These are phyloP conservation scores for Temnothorax nylanderi DNA, from an alignment of 1,140 invertebrate species.

Conservation along the genomic window DNA sequence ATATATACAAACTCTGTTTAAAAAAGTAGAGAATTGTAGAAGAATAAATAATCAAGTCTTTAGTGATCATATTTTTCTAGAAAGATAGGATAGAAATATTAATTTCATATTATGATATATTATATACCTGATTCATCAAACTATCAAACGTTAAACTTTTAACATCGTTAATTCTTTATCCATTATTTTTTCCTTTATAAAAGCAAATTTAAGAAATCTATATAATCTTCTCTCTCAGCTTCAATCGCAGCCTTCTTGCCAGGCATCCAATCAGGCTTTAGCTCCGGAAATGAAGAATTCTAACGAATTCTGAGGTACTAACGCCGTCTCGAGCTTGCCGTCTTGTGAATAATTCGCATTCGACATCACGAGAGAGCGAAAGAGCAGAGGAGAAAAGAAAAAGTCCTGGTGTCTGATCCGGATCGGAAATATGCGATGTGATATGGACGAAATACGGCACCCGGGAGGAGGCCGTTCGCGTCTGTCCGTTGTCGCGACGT, in stretches of 20 bases:
- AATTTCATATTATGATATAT: not conserved
- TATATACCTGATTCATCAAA: not conserved
- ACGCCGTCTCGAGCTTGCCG: not conserved
- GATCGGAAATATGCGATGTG: conserved; percentile 28
- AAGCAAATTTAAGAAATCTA: not conserved
- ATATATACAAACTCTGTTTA: not conserved
- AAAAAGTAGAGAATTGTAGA: not conserved
- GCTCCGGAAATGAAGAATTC: conserved; percentile 10
- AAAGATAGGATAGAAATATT: not conserved
- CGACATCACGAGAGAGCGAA: not conserved
- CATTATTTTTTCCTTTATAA: not conserved
- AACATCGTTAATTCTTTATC: not conserved
- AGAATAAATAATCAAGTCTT: not conserved
- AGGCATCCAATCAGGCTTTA: not conserved
- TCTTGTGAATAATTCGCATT: conserved; percentile 30
- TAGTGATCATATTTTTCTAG: not conserved
- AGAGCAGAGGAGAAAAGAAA: not conserved
- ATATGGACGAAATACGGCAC: conserved; percentile 19
- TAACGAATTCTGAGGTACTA: not conserved
- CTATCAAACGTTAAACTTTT: not conserved
- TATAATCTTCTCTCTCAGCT: not conserved
- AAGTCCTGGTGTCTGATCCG: not conserved
- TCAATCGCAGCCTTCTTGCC: not conserved
- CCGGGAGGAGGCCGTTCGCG: not conserved
- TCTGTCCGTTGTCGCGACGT: not conserved